These are phyloP conservation scores for Chymomyza fuscimana DNA, from an alignment of 2,888 invertebrate species.

Conservation along the genomic window DNA sequence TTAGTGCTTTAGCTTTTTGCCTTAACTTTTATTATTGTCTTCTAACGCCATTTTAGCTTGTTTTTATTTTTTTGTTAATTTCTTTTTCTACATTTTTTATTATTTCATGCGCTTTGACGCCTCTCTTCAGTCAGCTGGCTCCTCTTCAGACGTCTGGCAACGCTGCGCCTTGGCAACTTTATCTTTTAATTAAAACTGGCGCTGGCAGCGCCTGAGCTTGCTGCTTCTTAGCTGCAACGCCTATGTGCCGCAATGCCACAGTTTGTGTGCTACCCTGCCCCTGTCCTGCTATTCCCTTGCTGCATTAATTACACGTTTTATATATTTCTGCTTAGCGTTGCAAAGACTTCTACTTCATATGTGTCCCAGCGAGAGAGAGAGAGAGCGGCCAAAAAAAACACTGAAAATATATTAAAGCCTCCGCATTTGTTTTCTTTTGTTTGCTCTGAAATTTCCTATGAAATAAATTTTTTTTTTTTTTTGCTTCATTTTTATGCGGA, in stretches of 20 bases:
- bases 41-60: constrained; percentile 3
- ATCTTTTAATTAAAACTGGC: constrained; percentile 72
- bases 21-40: constrained; percentile 6
- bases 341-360: constrained; percentile 25
- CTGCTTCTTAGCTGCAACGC: background rate
- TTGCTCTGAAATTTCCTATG: constrained; percentile 20
- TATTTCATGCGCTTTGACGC: constrained; percentile 64
- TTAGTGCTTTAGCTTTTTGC: constrained; percentile 16
- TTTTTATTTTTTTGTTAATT: constrained; percentile 54
- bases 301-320: constrained; percentile 66
- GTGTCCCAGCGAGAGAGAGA: constrained; percentile 31
- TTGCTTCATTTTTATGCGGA: background rate
- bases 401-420: constrained; percentile 40
- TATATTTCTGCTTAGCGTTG: constrained; percentile 28
- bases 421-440: constrained; percentile 59
- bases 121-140: constrained; percentile 19
- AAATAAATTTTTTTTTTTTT: background rate
- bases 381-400: constrained; percentile 6
- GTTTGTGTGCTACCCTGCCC: too few species aligned
- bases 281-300: constrained; percentile 32
- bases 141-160: background rate
- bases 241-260: constrained; percentile 16
- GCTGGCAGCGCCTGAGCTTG: background rate
- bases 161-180: constrained; percentile 44
- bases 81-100: constrained; percentile 56